Evolutionary conservation across 2,113 vertebrate species (phyloP), one percentile per base, ranked within the genome.

Genomic region (Zeus faber): DNA sequence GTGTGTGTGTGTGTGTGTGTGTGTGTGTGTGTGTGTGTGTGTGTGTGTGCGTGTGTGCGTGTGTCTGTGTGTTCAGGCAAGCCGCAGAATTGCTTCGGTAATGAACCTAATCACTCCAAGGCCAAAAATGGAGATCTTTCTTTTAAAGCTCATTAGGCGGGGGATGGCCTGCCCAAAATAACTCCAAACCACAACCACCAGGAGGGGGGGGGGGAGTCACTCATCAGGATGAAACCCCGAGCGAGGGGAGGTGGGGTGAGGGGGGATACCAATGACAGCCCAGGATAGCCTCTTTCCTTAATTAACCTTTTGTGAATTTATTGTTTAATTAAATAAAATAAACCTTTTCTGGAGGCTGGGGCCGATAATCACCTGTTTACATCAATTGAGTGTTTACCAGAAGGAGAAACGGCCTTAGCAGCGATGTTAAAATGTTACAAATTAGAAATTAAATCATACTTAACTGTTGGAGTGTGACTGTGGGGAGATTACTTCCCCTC

Each of bases 121-220:
- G 59, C n/a, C n/a, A 49, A 50, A 69, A 68, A 76, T 69, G 53
- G 64, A 77, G 71, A 76, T 74, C 58, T 76, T 70, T 40, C 23
- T 49, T 77, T 70, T 77, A 68, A 72, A 81, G 67, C 67, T 85
- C 79, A 82, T 85, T 82, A 81, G 48, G 64, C 71, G 66, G 58
- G 24, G 44, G 54, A 58, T 48, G 45, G 54, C 44, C 67, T 16
- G 21, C 60, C 61, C 55, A 54, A 40, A 65, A 74, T 35, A 72
- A 63, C 49, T 62, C 65, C 62, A 50, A 67, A 74, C 70, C 79
- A 63, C 37, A 50, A 62, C 69, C 54, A 3, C 26, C 40, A 27
- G 13, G 69, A 76, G 54, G 31, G 55, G 66, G 54, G 55, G 46
- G 21, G 2, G 14, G 14, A 9, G 14, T 41, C n/a, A 5, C 55